Conservation (phyloP, 2,113 vertebrate genomes). For the Eulemur rufifrons region DNA sequence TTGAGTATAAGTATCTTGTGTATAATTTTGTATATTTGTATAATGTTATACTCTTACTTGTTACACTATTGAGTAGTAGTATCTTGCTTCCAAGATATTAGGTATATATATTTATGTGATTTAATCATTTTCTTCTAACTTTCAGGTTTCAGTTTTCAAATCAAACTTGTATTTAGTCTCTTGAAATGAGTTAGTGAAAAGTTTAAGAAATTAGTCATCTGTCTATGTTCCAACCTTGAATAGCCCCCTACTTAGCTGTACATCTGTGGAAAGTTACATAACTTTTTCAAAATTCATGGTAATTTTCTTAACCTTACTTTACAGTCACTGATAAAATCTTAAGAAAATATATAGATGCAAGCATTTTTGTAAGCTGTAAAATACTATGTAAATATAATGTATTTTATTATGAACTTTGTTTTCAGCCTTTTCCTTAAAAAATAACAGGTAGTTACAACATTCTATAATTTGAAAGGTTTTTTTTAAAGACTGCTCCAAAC, state of each 20-base stretch:
- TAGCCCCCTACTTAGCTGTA: neutral
- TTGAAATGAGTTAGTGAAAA: neutral
- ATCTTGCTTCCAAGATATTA: neutral
- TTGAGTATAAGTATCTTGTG: neutral
- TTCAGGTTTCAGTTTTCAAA: neutral
- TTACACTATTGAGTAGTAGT: neutral
- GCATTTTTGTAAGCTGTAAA: neutral
- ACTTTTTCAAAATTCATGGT: neutral
- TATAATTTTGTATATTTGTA: neutral
- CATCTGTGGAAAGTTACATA: neutral
- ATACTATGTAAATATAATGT: neutral
- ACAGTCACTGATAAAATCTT: neutral
- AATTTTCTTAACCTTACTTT: neutral
- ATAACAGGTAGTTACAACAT: neutral
- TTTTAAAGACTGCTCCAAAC: neutral
- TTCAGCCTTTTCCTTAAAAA: neutral
- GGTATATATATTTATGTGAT: neutral
- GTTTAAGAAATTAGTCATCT: neutral
- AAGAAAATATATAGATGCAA: neutral
- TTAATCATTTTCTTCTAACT: neutral
- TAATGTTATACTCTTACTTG: neutral
- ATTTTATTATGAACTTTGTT: conserved; percentile 14
- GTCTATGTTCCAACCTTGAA: neutral
- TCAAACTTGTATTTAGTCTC: neutral
- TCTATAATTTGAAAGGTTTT: neutral